Base-by-base conservation (phyloP, 2,113 vertebrate genomes). In the Siniperca knerii region DNA sequence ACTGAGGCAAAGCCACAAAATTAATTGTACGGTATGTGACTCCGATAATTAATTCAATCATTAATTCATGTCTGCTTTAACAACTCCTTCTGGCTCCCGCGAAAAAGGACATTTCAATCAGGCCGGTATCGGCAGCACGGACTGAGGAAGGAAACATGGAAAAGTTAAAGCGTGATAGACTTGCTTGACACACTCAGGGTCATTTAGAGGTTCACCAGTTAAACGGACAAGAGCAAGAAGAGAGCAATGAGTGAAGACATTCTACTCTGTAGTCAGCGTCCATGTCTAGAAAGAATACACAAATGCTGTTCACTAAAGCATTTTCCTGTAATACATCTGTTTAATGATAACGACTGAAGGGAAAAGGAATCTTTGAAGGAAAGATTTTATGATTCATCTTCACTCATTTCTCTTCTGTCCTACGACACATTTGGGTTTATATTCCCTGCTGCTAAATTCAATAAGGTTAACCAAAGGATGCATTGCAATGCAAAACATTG, bases 11-110 rank as follows among this genome's bases (percentile, higher is more conserved):
- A 95, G 94, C 94, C 93, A 92, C 93, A 92, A 92, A 96, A 96
- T 96, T 96, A 96, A 96, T 96, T 96, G 95, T 96, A 94, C 93
- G 92, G 86, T 95, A 95, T 96, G 95, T 95, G 95, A 96, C 93
- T 95, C 93, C 73, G 93, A 96, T 96, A 96, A 96, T 96, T 96
- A 96, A 96, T 96, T 96, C 95, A 96, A 95, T 96, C 94, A 95
- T 96, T 95, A 95, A 96, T 95, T 95, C 92, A 84, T 89, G 94
- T 95, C 95, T 94, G 93, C 94, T 95, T 95, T 94, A 95, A 94
- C 92, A 93, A 94, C 91, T 95, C 92, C 95, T 96, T 94, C 95
- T 96, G 96, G 96, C 94, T 93, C 75, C 91, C 61, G 33, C 0
- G 8, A 44, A 50, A 92, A 89, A 88, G 89, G 90, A 92, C 81